These are phyloP conservation scores for Sphaeramia orbicularis DNA, from an alignment of 2,797 vertebrate species.

Conservation along the genomic window DNA sequence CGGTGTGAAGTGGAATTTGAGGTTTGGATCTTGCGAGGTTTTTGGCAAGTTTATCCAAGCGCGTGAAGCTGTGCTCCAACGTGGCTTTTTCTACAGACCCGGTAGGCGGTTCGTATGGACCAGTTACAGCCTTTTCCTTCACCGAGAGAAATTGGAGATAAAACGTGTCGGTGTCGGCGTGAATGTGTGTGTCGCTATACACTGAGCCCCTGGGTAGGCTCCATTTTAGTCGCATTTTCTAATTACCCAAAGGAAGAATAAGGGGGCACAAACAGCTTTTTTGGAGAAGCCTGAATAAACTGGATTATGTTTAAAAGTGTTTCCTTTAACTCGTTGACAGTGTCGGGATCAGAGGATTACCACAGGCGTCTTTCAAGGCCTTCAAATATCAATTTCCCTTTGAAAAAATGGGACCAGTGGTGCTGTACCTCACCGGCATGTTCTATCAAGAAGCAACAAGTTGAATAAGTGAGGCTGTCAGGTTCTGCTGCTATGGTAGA, in stretches of 20 bases:
- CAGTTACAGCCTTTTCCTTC: conserved; percentile 45
- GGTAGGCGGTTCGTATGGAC: conserved; percentile 56
- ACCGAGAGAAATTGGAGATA: conserved; percentile 24
- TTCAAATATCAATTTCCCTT: conserved; percentile 32
- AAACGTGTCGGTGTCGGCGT: conserved; percentile 19
- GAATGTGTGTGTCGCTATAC: conserved; percentile 33
- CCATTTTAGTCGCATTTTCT: conserved; percentile 26
- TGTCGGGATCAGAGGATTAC: conserved; percentile 36
- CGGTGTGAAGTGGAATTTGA: conserved; percentile 79
- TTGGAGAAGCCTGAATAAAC: conserved; percentile 26
- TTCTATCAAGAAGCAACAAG: too few species aligned
- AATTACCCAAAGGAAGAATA: conserved; percentile 41
- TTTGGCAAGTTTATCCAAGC: conserved; percentile 77
- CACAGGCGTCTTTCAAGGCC: conserved; percentile 21
- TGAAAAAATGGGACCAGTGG: background rate
- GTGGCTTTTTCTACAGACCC: conserved; percentile 39
- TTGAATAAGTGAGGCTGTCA: too few species aligned
- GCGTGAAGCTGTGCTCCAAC: conserved; percentile 67
- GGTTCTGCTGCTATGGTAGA: too few species aligned
- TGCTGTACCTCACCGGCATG: too few species aligned
- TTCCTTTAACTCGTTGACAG: conserved; percentile 38
- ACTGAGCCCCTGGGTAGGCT: conserved; percentile 15
- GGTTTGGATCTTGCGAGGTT: conserved; percentile 74
- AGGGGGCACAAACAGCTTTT: conserved; percentile 17
- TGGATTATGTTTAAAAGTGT: conserved; percentile 45